These are phyloP conservation scores for Acanthurus tractus DNA, from an alignment of 2,797 vertebrate genomes.

Conservation along the genomic window DNA sequence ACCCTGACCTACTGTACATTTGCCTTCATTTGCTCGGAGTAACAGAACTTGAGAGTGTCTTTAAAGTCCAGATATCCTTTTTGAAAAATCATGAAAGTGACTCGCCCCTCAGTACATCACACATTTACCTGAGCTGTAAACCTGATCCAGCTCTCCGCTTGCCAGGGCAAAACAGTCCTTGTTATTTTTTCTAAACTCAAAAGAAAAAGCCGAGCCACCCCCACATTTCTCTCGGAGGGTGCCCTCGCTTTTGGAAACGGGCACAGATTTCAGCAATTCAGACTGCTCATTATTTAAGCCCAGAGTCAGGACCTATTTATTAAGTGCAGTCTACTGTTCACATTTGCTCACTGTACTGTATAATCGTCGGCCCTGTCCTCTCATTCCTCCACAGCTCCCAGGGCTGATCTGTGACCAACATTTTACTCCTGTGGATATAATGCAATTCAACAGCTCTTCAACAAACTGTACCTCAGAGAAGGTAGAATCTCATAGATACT, in stretches of 20 bases:
- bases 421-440: slow-evolving; percentile 19
- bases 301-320: slow-evolving; percentile 48
- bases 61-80: slow-evolving; percentile 26
- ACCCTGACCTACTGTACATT: slow-evolving; percentile 61
- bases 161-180: neutral
- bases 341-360: slow-evolving; percentile 51
- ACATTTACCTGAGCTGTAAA: slow-evolving; percentile 31
- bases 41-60: slow-evolving; percentile 13
- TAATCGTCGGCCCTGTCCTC: slow-evolving; percentile 30
- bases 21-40: slow-evolving; percentile 35
- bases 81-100: slow-evolving; percentile 18
- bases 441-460: neutral
- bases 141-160: neutral
- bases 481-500: neutral
- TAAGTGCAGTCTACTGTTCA: slow-evolving; percentile 41
- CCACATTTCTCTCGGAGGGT: slow-evolving; percentile 19
- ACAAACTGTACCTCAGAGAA: slow-evolving; percentile 1
- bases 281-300: slow-evolving; percentile 51
- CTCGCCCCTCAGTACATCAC: slow-evolving; percentile 9
- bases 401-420: slow-evolving; percentile 34
- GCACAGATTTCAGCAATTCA: slow-evolving; percentile 42
- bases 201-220: slow-evolving; percentile 12
- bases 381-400: slow-evolving; percentile 22
- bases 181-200: slow-evolving; percentile 37
- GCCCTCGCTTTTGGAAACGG: slow-evolving; percentile 32